Base-by-base conservation (phyloP, 2,113 vertebrate genomes). In the Passer domesticus region DNA sequence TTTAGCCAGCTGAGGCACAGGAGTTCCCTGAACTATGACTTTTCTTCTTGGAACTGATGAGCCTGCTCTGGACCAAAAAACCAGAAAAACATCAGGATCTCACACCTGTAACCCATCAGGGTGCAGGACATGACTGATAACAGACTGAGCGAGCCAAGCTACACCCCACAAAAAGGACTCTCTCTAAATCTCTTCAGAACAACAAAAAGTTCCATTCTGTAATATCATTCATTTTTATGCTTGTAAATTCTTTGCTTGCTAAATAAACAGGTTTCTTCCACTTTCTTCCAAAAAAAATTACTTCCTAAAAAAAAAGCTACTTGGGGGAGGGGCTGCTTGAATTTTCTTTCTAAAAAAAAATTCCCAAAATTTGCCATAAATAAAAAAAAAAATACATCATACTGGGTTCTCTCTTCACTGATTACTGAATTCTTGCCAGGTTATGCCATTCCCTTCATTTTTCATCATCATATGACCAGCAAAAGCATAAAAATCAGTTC, bases 121-220 rank as follows among this genome's bases (percentile, higher is more conserved):
- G 75, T 23, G 19, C 30, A 22, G 75, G 23, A 21, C 16, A 4
- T 23, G 22, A 41, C 10, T 33, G 37, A 8, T 3, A 12, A 41
- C 11, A 22, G 25, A 27, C 23, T n/a, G 11, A 27, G 37, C 0
- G 1, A 77, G 30, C 30, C 5, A 0, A 63, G 23, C 35, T 25
- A 15, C 44, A 31, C 5, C 18, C 30, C 30, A 28, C 4, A 1
- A 13, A n/a, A 63, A 52, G 18, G 31, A 52, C 23, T 21, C 14
- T 25, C 46, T 39, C 46, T 13, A n/a, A 33, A 41, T 52, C 31
- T 43, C 30, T 64, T 52, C 37, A 28, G 15, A 64, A n/a, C 31
- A 52, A 23, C 6, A 7, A 28, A 18, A 64, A 53, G 11, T 43
- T 23, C 37, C 3, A 22, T 14, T 52, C 14, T n/a, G 52, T n/a